Evolutionary conservation across 2,113 vertebrate species (phyloP), one percentile per base, ranked within the genome.

Genomic region (Percopsis transmontana): DNA sequence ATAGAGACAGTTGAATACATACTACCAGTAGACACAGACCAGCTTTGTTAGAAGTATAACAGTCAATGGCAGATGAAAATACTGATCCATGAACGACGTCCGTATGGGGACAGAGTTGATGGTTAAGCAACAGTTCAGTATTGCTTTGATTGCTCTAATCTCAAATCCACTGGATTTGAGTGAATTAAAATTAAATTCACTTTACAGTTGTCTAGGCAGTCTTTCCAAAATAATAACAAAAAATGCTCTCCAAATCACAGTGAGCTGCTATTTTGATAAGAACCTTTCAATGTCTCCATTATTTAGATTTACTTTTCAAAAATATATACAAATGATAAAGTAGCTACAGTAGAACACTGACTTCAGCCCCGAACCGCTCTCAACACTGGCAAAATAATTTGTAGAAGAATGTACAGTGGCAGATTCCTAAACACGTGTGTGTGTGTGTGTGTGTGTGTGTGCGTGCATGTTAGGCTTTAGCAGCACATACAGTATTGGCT

Each of bases 111-210:
- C 27, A 33, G 27, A 33, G 27, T 33, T 33, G 27, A 33, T 33
- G 27, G 5, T 33, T 33, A 33, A 33, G n/a, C n/a, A n/a, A 33
- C 27, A 1, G 5, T 33, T 33, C 27, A 33, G 27, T 33, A 7
- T 33, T 33, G 27, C 27, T 33, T 13, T 23, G 14, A 23, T 53
- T 21, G 74, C 77, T 55, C 67, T 62, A 41, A 61, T 69, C 66
- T 84, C 79, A 89, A 89, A 90, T 87, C 83, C 85, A 88, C 87
- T 89, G 85, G 86, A 90, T 89, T 88, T 74, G 87, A n/a, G n/a
- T n/a, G n/a, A 75, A 70, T 83, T 80, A 68, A 72, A 33, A 82
- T 19, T 58, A 33, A 33, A 33, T 33, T 66, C 14, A 44, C 60
- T 69, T 57, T 63, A 13, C 61, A 58, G 66, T 45, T 51, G 68